Conservation (phyloP, 2,113 vertebrate genomes). For the Ochotona princeps region DNA sequence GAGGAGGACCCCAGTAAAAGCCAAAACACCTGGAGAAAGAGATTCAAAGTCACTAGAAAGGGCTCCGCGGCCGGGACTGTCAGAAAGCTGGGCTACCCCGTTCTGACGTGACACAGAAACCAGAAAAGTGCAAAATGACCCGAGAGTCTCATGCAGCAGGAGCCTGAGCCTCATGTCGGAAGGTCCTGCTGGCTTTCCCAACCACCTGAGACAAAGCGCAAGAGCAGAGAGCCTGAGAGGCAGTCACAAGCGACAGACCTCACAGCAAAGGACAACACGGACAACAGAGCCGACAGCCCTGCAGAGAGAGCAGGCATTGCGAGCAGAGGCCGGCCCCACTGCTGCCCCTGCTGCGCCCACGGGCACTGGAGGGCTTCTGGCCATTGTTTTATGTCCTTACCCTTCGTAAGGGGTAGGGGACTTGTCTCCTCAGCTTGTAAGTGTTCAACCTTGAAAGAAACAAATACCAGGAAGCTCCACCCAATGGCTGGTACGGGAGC, state of each 20-base stretch:
- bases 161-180: not conserved
- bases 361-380: too few relatives aligned
- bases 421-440: not conserved
- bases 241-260: too few relatives aligned
- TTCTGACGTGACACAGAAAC: not conserved
- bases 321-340: not conserved
- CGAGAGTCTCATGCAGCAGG: not conserved
- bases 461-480: too few relatives aligned
- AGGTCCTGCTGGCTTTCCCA: not conserved
- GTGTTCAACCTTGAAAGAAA: not conserved
- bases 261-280: not conserved
- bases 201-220: not conserved
- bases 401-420: not conserved
- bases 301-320: not conserved
- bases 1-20: not conserved
- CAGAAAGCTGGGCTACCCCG: not conserved
- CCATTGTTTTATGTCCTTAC: fast-evolving
- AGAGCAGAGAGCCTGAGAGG: not conserved
- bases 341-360: fast-evolving
- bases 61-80: not conserved
- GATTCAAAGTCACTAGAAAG: not conserved
- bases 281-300: not conserved
- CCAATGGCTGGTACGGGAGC: too few relatives aligned
- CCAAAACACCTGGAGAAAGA: not conserved
- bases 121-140: too few relatives aligned